Evolutionary conservation across 2,888 invertebrate genomes (phyloP), one percentile per base, ranked within the genome.

Genomic region (Ligdia adustata): DNA sequence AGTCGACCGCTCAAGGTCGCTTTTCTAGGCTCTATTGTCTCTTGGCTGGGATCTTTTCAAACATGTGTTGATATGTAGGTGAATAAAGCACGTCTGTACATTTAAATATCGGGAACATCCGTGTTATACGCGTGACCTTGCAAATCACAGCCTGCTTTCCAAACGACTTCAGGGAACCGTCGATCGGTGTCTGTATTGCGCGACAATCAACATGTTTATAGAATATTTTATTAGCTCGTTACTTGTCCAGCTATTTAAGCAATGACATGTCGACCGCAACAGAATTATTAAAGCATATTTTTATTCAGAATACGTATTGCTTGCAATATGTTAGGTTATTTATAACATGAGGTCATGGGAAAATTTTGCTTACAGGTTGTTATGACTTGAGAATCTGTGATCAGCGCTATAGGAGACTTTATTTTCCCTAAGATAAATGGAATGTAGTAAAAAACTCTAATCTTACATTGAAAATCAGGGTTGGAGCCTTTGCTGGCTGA

Each of bases 51-150:
- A 80, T 84, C 82, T 82, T 87, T 87, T 87, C 74, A 83, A 85
- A 81, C 79, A 79, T 78, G 75, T 80, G 80, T 78, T 83, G 80
- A 88, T 88, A 89, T 86, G 88, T 89, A 86, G 90, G 89, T 89
- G 88, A 89, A 88, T 89, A 89, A 89, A 89, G 87, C 87, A 89
- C 82, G 89, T 85, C 84, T 88, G 80, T 87, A 86, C 88, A 89
- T 89, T 89, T 84, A 87, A 89, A 90, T 89, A 89, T 89, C 87
- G 88, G 85, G 88, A 88, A 90, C 89, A 90, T 90, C 90, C 90
- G 90, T 89, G 89, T 89, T 88, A 89, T 89, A 82, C 86, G 84
- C 85, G 88, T 89, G 90, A 90, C 90, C 90, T 90, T 90, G 90
- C 89, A 90, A 89, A 89, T 89, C 89, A 89, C 89, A 87, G 84